phyloP scores from a whole-genome alignment of 2,113 vertebrate species.

The Myiagra hebetior region DNA sequence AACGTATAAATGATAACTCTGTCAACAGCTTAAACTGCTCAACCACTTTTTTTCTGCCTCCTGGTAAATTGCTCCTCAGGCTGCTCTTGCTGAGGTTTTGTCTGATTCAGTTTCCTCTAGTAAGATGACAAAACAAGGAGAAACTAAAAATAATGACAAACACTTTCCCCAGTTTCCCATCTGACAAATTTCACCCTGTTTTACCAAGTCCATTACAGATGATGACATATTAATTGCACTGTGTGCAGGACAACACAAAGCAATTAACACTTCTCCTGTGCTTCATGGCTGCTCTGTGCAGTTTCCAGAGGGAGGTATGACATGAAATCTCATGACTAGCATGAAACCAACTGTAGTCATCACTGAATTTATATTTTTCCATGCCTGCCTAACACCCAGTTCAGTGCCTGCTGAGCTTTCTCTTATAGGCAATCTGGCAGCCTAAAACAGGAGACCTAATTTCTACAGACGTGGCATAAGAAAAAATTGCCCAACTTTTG shows the following conservation, averaged over 20 bases:
- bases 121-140: neutral
- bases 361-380: neutral
- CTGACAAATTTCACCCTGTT: neutral
- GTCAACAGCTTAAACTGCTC: neutral
- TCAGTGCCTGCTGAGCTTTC: neutral
- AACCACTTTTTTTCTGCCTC: neutral
- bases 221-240: neutral
- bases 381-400: neutral
- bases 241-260: neutral
- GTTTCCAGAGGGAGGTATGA: neutral
- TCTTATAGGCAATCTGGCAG: neutral
- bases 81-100: neutral
- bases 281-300: neutral
- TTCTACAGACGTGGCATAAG: neutral
- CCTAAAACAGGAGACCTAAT: neutral
- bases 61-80: neutral
- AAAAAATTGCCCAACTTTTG: neutral
- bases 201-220: neutral
- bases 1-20: neutral
- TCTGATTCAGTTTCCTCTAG: neutral
- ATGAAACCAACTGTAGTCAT: slow-evolving; percentile 4
- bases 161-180: neutral
- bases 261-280: slow-evolving; percentile 11
- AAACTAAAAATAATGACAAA: neutral
- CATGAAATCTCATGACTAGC: slow-evolving; percentile 5